Conservation (phyloP, 2,888 invertebrate species). For the Vanessa cardui region DNA sequence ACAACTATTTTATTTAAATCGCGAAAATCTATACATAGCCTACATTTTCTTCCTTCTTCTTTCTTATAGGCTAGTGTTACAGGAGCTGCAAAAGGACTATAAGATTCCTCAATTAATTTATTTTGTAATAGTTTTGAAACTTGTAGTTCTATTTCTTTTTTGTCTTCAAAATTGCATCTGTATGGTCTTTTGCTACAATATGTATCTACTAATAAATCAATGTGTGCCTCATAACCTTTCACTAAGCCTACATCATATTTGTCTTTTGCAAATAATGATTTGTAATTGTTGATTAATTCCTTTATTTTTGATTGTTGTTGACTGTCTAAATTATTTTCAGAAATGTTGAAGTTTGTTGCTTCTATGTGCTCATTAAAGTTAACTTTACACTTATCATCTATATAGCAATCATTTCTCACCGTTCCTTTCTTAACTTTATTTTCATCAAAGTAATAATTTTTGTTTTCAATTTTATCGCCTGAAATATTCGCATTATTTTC, state of each 20-base stretch:
- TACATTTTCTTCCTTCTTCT: neutral
- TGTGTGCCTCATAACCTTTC: too few relatives aligned
- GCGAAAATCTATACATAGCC: neutral
- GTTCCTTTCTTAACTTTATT: neutral
- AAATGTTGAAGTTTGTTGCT: too few relatives aligned
- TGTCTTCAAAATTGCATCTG: neutral
- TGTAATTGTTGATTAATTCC: too few relatives aligned
- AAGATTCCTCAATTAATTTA: neutral
- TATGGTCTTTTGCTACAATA: too few relatives aligned
- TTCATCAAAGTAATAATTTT: neutral
- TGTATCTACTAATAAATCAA: too few relatives aligned
- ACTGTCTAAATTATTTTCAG: too few relatives aligned
- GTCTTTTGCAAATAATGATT: too few relatives aligned
- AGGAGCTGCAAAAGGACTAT: neutral
- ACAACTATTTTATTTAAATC: neutral
- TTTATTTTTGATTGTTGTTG: too few relatives aligned
- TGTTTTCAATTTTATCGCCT: conserved; percentile 2
- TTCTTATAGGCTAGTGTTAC: neutral
- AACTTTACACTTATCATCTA: neutral
- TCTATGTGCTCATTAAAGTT: too few relatives aligned
- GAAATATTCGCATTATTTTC: too few relatives aligned
- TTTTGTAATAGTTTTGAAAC: neutral
- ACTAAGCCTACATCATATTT: too few relatives aligned
- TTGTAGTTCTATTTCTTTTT: neutral
- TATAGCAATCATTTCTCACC: conserved; percentile 1